Evolutionary conservation across 2,113 vertebrate genomes (phyloP).

Genomic region (Numenius arquata): DNA sequence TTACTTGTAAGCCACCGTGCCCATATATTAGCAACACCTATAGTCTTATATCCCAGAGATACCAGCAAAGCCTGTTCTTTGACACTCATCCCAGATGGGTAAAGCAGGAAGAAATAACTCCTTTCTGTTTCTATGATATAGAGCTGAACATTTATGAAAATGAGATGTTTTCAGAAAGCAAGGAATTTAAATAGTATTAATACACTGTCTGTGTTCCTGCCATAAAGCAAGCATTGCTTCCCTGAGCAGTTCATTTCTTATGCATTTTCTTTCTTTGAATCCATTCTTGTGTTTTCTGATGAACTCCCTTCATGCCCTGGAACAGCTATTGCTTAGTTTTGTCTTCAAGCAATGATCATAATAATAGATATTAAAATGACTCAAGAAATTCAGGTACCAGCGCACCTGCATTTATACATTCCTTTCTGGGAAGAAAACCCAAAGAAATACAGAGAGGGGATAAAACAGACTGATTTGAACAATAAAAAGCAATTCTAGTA

Average conservation of each 20-base stretch:
- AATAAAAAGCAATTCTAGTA: not conserved
- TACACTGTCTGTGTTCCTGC: not conserved
- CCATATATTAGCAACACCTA: not conserved
- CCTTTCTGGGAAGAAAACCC: not conserved
- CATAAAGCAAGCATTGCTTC: not conserved
- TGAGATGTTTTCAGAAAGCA: not conserved
- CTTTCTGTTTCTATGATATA: not conserved
- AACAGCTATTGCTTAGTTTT: constrained; percentile 3
- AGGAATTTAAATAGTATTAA: not conserved
- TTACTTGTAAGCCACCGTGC: not conserved
- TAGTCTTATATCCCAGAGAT: not conserved
- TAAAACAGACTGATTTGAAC: not conserved
- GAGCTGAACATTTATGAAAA: not conserved
- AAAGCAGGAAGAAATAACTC: not conserved
- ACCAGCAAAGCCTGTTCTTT: not conserved
- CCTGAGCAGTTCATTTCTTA: not conserved
- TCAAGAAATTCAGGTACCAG: not conserved
- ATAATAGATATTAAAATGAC: constrained; percentile 27
- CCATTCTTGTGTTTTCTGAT: constrained; percentile 1
- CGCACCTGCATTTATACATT: not conserved
- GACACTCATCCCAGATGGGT: not conserved
- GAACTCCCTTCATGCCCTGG: not conserved
- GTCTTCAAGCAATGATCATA: not conserved
- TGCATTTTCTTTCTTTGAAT: not conserved
- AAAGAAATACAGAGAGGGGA: not conserved